Conservation (phyloP, 2,797 vertebrate genomes). For the Columba guinea region DNA sequence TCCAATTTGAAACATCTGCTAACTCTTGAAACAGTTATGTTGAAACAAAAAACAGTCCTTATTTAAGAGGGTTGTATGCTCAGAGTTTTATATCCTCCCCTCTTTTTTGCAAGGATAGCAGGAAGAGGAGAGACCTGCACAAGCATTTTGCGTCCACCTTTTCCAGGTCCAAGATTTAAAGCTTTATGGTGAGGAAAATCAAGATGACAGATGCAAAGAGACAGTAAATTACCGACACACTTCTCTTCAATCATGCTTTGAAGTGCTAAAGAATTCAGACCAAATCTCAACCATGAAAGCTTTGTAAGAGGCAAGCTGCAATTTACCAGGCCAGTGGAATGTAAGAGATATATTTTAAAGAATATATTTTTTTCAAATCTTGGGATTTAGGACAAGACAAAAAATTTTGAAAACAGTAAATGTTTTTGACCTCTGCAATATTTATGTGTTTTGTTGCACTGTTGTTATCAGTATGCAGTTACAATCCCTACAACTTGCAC, state of each 20-base stretch:
- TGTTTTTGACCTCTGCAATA: slow-evolving; percentile 18
- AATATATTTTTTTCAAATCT: neutral
- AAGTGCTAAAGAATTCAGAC: slow-evolving; percentile 68
- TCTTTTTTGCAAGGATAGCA: neutral
- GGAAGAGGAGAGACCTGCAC: neutral
- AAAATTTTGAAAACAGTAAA: neutral
- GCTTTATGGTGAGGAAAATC: slow-evolving; percentile 60
- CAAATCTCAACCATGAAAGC: slow-evolving; percentile 57
- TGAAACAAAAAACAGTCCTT: slow-evolving; percentile 26
- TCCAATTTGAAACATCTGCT: slow-evolving; percentile 67
- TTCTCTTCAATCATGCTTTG: slow-evolving; percentile 62
- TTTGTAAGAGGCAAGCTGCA: slow-evolving; percentile 38
- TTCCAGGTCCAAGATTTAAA: slow-evolving; percentile 58
- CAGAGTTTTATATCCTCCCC: neutral
- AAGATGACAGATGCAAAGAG: slow-evolving; percentile 60
- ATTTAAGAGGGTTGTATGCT: neutral
- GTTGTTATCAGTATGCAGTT: slow-evolving; percentile 21
- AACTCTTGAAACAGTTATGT: slow-evolving; percentile 55
- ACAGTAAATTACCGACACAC: slow-evolving; percentile 64
- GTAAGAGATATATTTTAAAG: slow-evolving; percentile 16
- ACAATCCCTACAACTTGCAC: slow-evolving; percentile 16
- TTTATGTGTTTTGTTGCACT: neutral
- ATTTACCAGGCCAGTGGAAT: slow-evolving; percentile 27
- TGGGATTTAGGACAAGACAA: neutral
- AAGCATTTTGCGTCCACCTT: slow-evolving; percentile 27